phyloP scores from a whole-genome alignment of 2,797 vertebrate species.

The Esox lucius region DNA sequence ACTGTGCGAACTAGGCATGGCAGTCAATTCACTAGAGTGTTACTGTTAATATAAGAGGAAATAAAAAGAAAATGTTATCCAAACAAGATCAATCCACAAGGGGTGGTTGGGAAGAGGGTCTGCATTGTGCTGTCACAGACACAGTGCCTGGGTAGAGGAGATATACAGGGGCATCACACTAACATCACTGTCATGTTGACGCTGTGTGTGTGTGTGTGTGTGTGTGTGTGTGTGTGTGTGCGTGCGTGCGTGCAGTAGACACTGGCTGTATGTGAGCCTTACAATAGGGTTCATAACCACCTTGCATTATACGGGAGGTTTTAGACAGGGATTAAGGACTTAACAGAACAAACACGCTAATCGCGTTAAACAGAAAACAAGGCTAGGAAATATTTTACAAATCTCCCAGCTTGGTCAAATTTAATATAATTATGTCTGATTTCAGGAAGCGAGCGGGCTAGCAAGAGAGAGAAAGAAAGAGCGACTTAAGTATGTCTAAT shows the following conservation, averaged over 20 bases:
- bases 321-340: neutral
- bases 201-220: conserved; percentile 18
- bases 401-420: neutral
- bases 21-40: conserved; percentile 70
- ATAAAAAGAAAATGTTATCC: conserved; percentile 77
- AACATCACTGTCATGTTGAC: conserved; percentile 29
- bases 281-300: conserved; percentile 1
- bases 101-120: conserved; percentile 72
- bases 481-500: neutral
- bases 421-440: conserved; percentile 10
- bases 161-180: conserved; percentile 74
- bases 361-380: neutral
- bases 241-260: neutral
- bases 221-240: conserved; percentile 11
- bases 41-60: conserved; percentile 73
- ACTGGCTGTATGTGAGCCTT: neutral
- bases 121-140: conserved; percentile 84
- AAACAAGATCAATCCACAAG: conserved; percentile 81
- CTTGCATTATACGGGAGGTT: neutral
- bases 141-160: conserved; percentile 67
- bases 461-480: neutral
- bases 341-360: conserved; percentile 5
- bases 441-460: neutral
- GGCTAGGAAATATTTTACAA: neutral
- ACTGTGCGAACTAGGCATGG: conserved; percentile 76